Base-by-base conservation (phyloP, 1,140 invertebrate species). In the Sminthurides bifidus region DNA sequence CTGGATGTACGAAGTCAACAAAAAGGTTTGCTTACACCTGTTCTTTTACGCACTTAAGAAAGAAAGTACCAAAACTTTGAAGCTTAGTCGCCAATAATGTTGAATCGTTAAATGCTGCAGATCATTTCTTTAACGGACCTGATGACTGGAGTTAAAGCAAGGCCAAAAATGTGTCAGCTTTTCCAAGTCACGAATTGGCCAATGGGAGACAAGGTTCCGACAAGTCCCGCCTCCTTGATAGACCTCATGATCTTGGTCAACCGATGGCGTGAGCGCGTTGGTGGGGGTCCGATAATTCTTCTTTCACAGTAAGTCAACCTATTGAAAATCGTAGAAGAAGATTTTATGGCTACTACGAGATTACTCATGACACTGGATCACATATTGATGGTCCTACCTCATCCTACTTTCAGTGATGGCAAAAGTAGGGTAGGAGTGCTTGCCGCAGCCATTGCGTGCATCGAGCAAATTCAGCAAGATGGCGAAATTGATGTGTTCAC, bases 191-290 rank as follows among this genome's bases (percentile, higher is more conserved):
- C 86, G 8, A 92, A 90, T 70, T 96, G 92, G 93, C 92, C 92
- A 0, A 85, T 92, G 79, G 89, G 89, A 15, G 88, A 94, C 68
- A 79, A 80, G 66, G 91, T 96, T 15, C 92, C 93, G 0, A 90
- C 88, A 1, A 94, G 90, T 2, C 95, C 93, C 33, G 92, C 95
- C 70, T 92, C 92, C 10, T 75, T 98, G 35, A 90, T 98, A 3
- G 92, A 97, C 67, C 77, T 98, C 54, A 95, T 98, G 89, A 95
- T 96, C 69, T 94, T 95, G 87, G 93, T 96, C 0, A 91, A 97
- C 68, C 74, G 91, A 44, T 98, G 94, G 93, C 79, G 93, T 49
- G 88, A 93, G 67, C 78, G 88, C 64, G 89, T 85, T 3, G 91
- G 91, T 68, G 92, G 92, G 67, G 89, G 92, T 54, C 92, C 92